Evolutionary conservation across 2,888 invertebrate species (phyloP), one percentile per base, ranked within the genome.

Genomic region (Margaritifera margaritifera): DNA sequence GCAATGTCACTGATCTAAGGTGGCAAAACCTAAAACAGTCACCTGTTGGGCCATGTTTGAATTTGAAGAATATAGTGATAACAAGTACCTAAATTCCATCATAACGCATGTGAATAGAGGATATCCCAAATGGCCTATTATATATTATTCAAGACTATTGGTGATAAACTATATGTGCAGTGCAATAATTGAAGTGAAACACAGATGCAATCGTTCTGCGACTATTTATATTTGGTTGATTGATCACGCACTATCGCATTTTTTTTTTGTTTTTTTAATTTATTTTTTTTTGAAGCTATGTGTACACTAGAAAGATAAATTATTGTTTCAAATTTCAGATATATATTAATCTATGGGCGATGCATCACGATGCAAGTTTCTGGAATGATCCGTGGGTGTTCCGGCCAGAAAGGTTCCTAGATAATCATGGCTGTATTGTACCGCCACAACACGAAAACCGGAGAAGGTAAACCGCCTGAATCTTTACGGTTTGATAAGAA

Each of bases 331-430:
- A 4, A 50, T 53, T 71, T 6, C 54, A 87, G 87, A 83, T 87
- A 4, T 82, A 86, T 67, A 81, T 87, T 5, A 87, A 87, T 67
- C 74, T 86, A 8, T 87, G 87, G 87, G 76, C 83, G 6, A 50
- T 84, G 24, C 86, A 86, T 61, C 87, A 86, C 61, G 82, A 85
- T 71, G 76, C 77, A 18, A 68, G 61, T 6, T 70, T 81, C 27
- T 87, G 86, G 86, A 66, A 66, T 1, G 76, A 82, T 22, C 87
- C 87, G 0, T 87, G 84, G 83, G 66, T 52, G 5, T 87, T 86
- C 64, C 62, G 75, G 15, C 84, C 85, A 5, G 74, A 78, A 11
- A 67, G 87, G 53, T 87, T 86, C 68, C 72, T 87, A 2, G 80
- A 81, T 53, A 58, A 68, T 6, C 61, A 61, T 6, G 83, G 81